These are phyloP conservation scores for Drosophila sucinea DNA, from an alignment of 1,140 invertebrate genomes.

Conservation along the genomic window DNA sequence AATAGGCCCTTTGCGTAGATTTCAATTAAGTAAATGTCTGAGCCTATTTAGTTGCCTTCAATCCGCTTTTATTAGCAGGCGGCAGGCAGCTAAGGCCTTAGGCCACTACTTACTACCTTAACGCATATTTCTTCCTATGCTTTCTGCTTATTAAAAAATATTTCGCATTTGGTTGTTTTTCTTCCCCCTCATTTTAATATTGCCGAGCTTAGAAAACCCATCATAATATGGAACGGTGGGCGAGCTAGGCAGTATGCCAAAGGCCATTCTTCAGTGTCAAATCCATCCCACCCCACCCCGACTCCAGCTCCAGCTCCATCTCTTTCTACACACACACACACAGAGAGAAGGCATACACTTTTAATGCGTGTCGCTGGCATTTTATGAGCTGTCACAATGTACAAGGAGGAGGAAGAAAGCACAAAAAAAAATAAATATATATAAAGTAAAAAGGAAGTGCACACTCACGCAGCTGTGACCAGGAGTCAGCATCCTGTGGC, in stretches of 20 bases:
- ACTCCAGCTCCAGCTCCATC: constrained; percentile 2
- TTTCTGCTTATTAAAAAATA: constrained; percentile 70
- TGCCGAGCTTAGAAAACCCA: constrained; percentile 55
- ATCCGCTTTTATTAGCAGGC: constrained; percentile 61
- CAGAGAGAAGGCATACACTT: constrained; percentile 48
- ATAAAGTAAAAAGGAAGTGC: constrained; percentile 69
- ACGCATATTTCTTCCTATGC: constrained; percentile 27
- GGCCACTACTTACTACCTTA: not conserved
- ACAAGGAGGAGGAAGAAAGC: constrained; percentile 52
- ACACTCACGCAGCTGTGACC: constrained; percentile 76
- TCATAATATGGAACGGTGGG: constrained; percentile 62
- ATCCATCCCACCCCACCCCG: constrained; percentile 35
- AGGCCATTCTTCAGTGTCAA: constrained; percentile 78
- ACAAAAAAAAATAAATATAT: constrained; percentile 41
- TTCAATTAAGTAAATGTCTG: constrained; percentile 76
- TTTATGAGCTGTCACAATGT: constrained; percentile 79
- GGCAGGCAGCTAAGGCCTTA: constrained; percentile 16
- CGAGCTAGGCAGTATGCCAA: constrained; percentile 37
- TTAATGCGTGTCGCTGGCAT: constrained; percentile 79
- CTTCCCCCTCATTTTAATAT: constrained; percentile 70
- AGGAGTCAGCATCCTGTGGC: constrained; percentile 39
- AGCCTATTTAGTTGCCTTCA: constrained; percentile 65
- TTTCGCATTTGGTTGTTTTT: constrained; percentile 30
- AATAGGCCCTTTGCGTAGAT: constrained; percentile 58
- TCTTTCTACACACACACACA: not conserved